Base-by-base conservation (phyloP, 2,888 invertebrate genomes). In the Agrypnus murinus region DNA sequence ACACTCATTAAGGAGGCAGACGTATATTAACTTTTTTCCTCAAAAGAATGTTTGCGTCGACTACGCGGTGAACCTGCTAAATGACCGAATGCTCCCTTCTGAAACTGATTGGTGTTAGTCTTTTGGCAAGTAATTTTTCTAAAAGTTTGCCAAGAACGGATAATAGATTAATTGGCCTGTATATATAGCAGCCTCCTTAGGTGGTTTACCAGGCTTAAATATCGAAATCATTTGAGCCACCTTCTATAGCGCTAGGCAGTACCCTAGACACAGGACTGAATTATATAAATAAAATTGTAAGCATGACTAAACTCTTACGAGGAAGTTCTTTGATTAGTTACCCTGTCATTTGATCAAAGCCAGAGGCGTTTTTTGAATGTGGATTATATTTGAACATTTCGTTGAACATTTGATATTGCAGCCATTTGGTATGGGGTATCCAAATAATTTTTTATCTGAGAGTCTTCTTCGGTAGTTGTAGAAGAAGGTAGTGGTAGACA, bases 401-500 rank as follows among this genome's bases (percentile, higher is more conserved):
- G n/a, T 40, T n/a, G 6, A 40, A 40, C 3, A 5, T 40, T 40
- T n/a, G 40, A 1, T n/a, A 40, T 3, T n/a, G 40, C 3, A 12
- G 40, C 5, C 40, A 40, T 40, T n/a, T 40, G 40, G 12, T 40
- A 40, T 12, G 40, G 12, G 6, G 40, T n/a, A 4, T 40, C 40
- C 1, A 40, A 6, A 12, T 1, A n/a, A n/a, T n/a, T 12, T 12
- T 40, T 40, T 12, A 40, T 40, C 14, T 40, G 12, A 4, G 7
- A 12, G 2, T 40, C n/a, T 40, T 2, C 40, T 40, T 40, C 40
- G 1, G 40, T 2, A 2, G 40, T 40, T 12, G 5, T 40, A 1
- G 40, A 40, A 1, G 12, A 31, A n/a, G 32, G 50, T 9, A 50
- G 31, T n/a, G 25, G 50, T 50, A 25, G 31, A 31, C 19, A 48